Evolutionary conservation across 2,797 vertebrate genomes (phyloP).

Genomic region (Danio choprae): DNA sequence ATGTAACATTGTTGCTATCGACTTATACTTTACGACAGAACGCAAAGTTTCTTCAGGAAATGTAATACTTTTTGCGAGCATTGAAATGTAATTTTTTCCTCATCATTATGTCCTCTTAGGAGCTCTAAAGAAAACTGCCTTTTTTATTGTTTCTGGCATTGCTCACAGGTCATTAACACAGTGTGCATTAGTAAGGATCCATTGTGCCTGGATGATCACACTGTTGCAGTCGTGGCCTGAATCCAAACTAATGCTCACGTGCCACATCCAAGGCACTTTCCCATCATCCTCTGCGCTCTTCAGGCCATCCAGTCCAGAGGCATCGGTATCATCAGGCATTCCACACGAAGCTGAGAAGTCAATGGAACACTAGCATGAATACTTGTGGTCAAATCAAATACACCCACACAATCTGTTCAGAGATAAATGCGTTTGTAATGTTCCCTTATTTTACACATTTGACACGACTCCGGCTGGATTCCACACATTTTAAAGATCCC

Average conservation of each 20-base stretch:
- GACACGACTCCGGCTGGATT: background rate
- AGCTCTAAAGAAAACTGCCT: background rate
- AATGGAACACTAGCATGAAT: slow-evolving; percentile 6
- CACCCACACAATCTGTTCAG: slow-evolving; percentile 3
- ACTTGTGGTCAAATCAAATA: slow-evolving; percentile 4
- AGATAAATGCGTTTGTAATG: background rate
- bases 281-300: slow-evolving; percentile 66
- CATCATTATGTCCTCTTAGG: background rate
- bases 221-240: slow-evolving; percentile 54
- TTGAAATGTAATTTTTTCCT: background rate
- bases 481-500: background rate
- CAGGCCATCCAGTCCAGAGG: slow-evolving; percentile 43
- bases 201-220: slow-evolving; percentile 56
- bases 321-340: slow-evolving; percentile 51
- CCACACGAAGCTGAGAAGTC: slow-evolving; percentile 48
- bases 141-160: background rate
- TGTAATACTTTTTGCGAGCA: too few species aligned
- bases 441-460: background rate
- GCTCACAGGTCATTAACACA: slow-evolving; percentile 67
- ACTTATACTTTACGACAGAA: background rate
- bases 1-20: too few species aligned
- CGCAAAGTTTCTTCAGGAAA: too few species aligned
- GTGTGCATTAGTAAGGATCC: slow-evolving; percentile 64
- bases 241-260: slow-evolving; percentile 60
- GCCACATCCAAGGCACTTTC: slow-evolving; percentile 69